phyloP scores from a whole-genome alignment of 2,113 vertebrate genomes.

The Xenus cinereus region DNA sequence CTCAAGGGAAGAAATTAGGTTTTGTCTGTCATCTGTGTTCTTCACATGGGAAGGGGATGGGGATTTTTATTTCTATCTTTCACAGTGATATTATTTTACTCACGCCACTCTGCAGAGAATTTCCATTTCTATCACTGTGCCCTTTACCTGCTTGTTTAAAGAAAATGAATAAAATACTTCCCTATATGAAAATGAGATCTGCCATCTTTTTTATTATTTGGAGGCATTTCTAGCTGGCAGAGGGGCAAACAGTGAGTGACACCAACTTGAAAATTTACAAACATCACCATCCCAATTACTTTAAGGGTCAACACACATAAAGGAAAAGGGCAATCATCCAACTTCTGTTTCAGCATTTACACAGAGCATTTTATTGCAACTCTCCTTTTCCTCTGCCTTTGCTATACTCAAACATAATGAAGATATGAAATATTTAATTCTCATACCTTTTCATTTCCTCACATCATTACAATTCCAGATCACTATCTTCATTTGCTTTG shows the following conservation, averaged over 20 bases:
- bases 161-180: not conserved
- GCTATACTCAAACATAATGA: not conserved
- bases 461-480: not conserved
- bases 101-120: not conserved
- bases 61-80: not conserved
- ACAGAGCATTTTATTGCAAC: not conserved
- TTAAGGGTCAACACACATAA: not conserved
- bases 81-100: not conserved
- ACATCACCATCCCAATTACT: not conserved
- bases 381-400: not conserved
- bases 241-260: not conserved
- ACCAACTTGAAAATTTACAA: not conserved
- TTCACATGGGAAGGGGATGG: not conserved
- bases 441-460: not conserved
- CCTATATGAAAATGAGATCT: not conserved
- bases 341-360: not conserved
- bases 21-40: not conserved
- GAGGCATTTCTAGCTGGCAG: not conserved
- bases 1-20: not conserved
- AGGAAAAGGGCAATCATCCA: not conserved
- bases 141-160: not conserved
- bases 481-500: not conserved
- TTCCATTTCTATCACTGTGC: not conserved
- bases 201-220: not conserved
- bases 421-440: not conserved